Evolutionary conservation across 2,113 vertebrate genomes (phyloP), one percentile per base, ranked within the genome.

Genomic region (Pterocles burchelli): DNA sequence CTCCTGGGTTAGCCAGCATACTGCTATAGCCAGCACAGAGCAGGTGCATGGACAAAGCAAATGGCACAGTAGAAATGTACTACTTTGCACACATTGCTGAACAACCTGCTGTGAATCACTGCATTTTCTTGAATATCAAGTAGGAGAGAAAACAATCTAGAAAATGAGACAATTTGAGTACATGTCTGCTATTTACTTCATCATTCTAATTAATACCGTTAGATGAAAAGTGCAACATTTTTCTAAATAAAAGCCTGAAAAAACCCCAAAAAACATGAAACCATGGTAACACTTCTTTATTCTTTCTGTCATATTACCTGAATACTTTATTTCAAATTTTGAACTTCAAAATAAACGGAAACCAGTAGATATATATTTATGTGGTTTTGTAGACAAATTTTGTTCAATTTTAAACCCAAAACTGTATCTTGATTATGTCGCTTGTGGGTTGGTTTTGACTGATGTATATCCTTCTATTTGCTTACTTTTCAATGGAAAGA

Each of bases 61-160:
- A 11, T 8, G 24, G 14, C 4, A 1, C 48, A 7, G 61, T 1
- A 13, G 2, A 48, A 41, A 36, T 0, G 0, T 26, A 6, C 4
- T 4, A 5, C 48, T n/a, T 62, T 10, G n/a, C n/a, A 36, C 18
- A 34, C 10, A 13, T 17, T 33, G 26, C 49, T 46, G 33, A 65
- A 20, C 31, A 9, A n/a, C 4, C 5, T 1, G 0, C 66, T 8
- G 18, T 2, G 20, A 29, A 11, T 2, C 67, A 7, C 14, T 48
- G 28, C 15, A 1, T 18, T 38, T 29, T 28, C 7, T 31, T 22
- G 10, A 43, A 4, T 11, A 2, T 5, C 51, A 7, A 11, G 17
- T 3, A 38, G 38, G 21, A 43, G 14, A 52, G 31, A 2, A 45
- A 57, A 13, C 11, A 16, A 29, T 16, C 21, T 29, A 8, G 70